These are phyloP conservation scores for Indri indri DNA, from an alignment of 2,113 vertebrate species.

Conservation along the genomic window DNA sequence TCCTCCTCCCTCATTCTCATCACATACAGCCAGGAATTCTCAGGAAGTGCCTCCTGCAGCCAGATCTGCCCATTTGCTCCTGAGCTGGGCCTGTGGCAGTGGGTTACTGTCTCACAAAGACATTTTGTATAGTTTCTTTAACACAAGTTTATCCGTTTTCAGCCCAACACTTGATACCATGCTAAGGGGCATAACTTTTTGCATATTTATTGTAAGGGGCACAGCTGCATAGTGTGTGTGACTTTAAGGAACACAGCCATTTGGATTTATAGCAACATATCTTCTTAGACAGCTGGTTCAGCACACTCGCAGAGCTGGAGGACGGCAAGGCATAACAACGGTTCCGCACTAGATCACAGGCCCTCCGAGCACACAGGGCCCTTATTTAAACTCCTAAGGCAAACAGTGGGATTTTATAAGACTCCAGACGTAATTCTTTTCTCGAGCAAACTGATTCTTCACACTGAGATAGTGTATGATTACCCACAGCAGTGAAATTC, in stretches of 20 bases:
- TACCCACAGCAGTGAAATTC: slow-evolving; percentile 6
- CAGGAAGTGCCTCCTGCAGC: slow-evolving; percentile 58
- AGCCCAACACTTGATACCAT: neutral
- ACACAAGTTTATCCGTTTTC: neutral
- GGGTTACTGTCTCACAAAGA: neutral
- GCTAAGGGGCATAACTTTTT: neutral
- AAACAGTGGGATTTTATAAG: neutral
- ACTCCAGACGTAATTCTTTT: neutral
- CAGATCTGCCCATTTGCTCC: slow-evolving; percentile 27
- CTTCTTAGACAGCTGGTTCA: neutral
- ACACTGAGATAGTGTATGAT: neutral
- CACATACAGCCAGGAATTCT: slow-evolving; percentile 61
- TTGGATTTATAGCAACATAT: neutral
- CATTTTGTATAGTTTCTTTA: neutral
- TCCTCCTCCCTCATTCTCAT: neutral
- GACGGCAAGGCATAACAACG: neutral
- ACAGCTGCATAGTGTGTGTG: neutral
- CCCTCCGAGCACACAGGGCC: neutral
- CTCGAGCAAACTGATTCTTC: slow-evolving; percentile 14
- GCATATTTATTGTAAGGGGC: neutral
- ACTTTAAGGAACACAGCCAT: neutral
- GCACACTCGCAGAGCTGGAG: neutral
- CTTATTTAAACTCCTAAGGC: neutral
- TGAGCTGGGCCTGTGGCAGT: neutral
- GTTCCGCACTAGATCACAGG: neutral